A percentile compares a stretch with the other conserved stretches of the same genome.
These are phyloP conservation scores for Pangasius macronema DNA, from an alignment of 2,797 vertebrate species.

Conservation along the genomic window DNA sequence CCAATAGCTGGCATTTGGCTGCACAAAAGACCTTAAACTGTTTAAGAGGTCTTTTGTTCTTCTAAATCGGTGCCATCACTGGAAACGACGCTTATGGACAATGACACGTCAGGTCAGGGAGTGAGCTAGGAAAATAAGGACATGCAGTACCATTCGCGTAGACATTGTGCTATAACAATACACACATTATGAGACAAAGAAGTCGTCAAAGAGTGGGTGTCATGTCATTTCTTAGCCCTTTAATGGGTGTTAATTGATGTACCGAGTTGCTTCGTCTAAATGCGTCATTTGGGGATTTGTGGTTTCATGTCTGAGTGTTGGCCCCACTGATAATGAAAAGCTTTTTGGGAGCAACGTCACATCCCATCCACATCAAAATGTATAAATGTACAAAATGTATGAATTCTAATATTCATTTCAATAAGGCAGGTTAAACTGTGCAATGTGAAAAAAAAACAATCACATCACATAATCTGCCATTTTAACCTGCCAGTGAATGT, in stretches of 20 bases:
- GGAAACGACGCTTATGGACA: constrained; percentile 37
- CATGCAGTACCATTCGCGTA: constrained; percentile 11
- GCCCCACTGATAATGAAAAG: not conserved
- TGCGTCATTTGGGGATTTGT: not conserved
- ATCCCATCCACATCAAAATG: not conserved
- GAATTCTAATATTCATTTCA: not conserved
- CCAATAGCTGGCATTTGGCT: constrained; percentile 13
- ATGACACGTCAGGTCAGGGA: constrained; percentile 39
- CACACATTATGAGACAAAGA: constrained; percentile 37
- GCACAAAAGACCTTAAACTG: constrained; percentile 18
- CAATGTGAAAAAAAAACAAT: not conserved
- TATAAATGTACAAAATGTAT: not conserved
- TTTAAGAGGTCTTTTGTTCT: constrained; percentile 36
- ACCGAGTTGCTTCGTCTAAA: not conserved
- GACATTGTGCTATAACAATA: constrained; percentile 48
- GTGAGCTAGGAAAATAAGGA: constrained; percentile 30
- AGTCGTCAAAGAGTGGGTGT: constrained; percentile 5
- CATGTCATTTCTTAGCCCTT: constrained; percentile 14
- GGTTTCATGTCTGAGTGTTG: not conserved
- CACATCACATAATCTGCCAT: not conserved
- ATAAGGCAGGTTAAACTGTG: not conserved
- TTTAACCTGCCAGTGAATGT: not conserved
- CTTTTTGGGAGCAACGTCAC: not conserved
- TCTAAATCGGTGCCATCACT: constrained; percentile 25
- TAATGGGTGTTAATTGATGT: constrained; percentile 31